Base-by-base conservation (phyloP, 2,113 vertebrate species). In the Aptenodytes patagonicus region DNA sequence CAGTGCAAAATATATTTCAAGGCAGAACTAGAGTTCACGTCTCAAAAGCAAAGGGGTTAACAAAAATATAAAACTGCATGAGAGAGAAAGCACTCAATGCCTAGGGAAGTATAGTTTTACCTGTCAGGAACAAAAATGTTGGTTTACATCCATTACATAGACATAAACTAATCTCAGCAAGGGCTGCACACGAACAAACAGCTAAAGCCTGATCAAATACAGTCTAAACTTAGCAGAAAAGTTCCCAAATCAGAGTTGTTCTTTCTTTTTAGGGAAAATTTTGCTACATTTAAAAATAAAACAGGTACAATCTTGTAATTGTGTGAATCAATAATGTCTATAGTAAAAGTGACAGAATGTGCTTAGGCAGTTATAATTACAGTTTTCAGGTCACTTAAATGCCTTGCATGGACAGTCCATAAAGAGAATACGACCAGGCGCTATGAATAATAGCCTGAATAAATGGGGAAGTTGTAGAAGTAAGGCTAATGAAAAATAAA, bases 31-130 rank as follows among this genome's bases (percentile, higher is more conserved):
- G 62, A 42, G 69, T 85, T 84, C 55, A 80, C 24, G 44, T 90
- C 93, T 87, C 60, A 65, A 72, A 93, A 93, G 47, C 55, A 82
- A 95, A 93, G 38, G 62, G 77, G 70, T 96, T 96, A 94, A 89
- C 66, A 55, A 91, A 89, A 79, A 42, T 82, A 85, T 66, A 95
- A 95, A 95, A 87, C 57, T 81, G n/a, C 72, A 47, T 44, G 49
- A 94, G 40, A 42, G 52, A 28, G 80, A 95, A 80, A 83, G 61
- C 17, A 18, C 54, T 95, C 78, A 65, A 60, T 91, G 75, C 51
- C 81, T 81, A 21, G 47, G 83, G 95, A 98, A 83, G 94, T 69
- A 31, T 86, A 93, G 70, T 72, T 95, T 95, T 91, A 96, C 95
- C 77, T 91, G 90, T 72, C 55, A 75, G 75, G 72, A 79, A 69